phyloP scores from a whole-genome alignment of 2,888 invertebrate genomes.

The Parnassius orleans region DNA sequence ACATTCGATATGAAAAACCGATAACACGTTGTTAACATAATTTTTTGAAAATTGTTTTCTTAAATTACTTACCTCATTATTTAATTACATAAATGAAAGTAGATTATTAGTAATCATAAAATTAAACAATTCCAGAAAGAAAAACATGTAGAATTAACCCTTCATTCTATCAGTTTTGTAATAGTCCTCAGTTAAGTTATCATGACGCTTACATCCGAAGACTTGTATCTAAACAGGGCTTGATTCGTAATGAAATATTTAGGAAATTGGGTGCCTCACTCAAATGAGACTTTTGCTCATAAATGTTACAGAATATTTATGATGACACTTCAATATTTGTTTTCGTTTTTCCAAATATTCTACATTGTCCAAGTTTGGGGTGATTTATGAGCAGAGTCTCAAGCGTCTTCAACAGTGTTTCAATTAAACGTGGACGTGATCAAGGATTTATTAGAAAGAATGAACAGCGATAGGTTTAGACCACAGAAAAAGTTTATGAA shows the following conservation, averaged over 20 bases:
- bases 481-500: conserved; percentile 51
- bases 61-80: conserved; percentile 14
- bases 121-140: not conserved
- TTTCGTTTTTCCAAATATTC: no score
- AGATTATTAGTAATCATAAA: not conserved
- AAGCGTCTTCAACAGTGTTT: conserved; percentile 63
- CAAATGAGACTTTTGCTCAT: conserved; percentile 42
- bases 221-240: conserved; percentile 60
- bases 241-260: conserved; percentile 63
- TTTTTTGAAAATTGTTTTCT: conserved; percentile 1
- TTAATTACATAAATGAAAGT: conserved; percentile 5
- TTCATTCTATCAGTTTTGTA: no score
- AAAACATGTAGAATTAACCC: not conserved
- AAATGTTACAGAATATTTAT: no score
- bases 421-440: conserved; percentile 52
- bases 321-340: conserved; percentile 55
- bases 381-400: conserved; percentile 63
- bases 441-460: conserved; percentile 47
- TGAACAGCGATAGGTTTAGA: conserved; percentile 56
- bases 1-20: no score
- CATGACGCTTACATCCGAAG: conserved; percentile 37
- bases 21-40: not conserved
- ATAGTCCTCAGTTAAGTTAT: not conserved
- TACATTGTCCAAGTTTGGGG: conserved; percentile 67
- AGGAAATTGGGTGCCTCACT: conserved; percentile 63